These are phyloP conservation scores for Pitangus sulphuratus DNA, from an alignment of 2,797 vertebrate species.

Conservation along the genomic window DNA sequence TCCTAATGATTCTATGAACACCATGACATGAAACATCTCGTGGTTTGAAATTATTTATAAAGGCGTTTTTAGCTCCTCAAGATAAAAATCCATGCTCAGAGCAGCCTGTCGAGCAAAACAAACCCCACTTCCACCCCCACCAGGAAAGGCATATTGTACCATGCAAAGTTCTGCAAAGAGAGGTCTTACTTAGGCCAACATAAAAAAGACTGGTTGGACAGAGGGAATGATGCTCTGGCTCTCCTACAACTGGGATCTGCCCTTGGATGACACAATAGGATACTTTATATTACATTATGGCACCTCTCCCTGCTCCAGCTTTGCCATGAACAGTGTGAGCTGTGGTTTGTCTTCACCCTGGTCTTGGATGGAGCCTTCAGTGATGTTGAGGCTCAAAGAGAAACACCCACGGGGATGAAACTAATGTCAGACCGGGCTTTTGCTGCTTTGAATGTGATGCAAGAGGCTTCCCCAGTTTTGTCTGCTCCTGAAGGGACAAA, in stretches of 20 bases:
- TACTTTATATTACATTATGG: background rate
- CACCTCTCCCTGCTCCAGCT: background rate
- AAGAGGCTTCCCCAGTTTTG: background rate
- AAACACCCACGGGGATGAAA: background rate
- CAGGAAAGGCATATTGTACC: background rate
- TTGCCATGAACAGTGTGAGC: background rate
- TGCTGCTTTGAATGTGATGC: background rate
- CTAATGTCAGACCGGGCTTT: background rate
- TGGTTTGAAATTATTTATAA: background rate
- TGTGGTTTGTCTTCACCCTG: background rate
- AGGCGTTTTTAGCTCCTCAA: background rate
- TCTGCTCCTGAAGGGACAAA: background rate
- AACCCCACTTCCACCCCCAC: background rate
- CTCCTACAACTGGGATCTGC: background rate
- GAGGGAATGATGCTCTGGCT: background rate
- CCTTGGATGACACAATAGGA: background rate
- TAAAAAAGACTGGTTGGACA: background rate
- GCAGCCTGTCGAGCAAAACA: background rate
- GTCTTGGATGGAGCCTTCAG: background rate
- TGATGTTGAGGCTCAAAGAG: background rate
- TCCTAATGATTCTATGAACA: rapidly evolving
- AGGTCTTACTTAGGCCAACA: rapidly evolving
- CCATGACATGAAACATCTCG: background rate
- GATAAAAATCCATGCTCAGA: background rate
- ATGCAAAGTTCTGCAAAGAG: background rate